Evolutionary conservation across 2,888 invertebrate species (phyloP).

Genomic region (Drosophila austrosaltans): DNA sequence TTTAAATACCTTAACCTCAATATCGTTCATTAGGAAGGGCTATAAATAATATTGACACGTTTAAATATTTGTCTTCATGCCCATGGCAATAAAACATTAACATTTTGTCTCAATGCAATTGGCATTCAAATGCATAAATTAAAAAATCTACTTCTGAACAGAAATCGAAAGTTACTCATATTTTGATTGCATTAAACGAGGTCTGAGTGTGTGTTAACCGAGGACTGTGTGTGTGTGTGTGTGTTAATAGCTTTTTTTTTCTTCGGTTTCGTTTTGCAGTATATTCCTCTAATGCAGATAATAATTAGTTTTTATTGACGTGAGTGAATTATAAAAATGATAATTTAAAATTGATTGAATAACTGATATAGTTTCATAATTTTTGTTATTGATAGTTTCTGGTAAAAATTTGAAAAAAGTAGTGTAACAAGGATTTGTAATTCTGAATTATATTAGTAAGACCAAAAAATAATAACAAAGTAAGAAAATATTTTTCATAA

Average conservation of each 20-base stretch:
- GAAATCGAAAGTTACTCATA: conserved; percentile 24
- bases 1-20: conserved; percentile 29
- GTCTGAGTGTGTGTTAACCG: conserved; percentile 21
- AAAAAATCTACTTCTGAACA: conserved; percentile 34
- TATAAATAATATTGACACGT: conserved; percentile 28
- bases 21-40: conserved; percentile 27
- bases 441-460: too few species aligned
- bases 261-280: background rate
- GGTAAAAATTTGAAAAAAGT: background rate
- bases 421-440: too few species aligned
- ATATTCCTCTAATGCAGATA: conserved; percentile 7
- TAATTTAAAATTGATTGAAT: conserved; percentile 37
- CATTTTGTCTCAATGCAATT: conserved; percentile 42
- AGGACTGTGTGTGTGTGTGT: background rate
- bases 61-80: conserved; percentile 24
- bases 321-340: conserved; percentile 9
- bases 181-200: conserved; percentile 14
- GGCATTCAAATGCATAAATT: conserved; percentile 71
- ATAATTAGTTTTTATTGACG: conserved; percentile 20
- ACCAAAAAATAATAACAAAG: too few species aligned
- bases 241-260: conserved; percentile 19
- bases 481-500: too few species aligned
- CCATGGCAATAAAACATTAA: conserved; percentile 35
- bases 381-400: background rate
- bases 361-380: conserved; percentile 2